Evolutionary conservation across 2,113 vertebrate genomes (phyloP).

Genomic region (Grus americana): DNA sequence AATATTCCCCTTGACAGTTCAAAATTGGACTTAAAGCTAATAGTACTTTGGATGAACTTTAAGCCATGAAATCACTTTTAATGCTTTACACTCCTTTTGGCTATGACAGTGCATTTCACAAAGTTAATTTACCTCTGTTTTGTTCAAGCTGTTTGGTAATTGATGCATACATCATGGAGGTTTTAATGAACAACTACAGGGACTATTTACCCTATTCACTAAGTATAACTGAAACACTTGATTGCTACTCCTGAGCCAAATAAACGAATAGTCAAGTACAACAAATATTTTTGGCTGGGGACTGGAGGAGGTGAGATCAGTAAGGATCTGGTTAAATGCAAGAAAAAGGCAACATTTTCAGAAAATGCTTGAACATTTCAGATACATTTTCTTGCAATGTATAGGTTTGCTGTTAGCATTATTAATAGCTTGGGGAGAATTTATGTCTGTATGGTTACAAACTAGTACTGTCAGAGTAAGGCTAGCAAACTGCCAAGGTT

Average conservation of each 20-base stretch:
- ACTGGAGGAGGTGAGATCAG: neutral
- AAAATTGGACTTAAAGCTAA: slow-evolving; percentile 81
- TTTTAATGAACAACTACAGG: slow-evolving; percentile 79
- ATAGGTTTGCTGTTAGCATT: slow-evolving; percentile 29
- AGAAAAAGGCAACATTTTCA: slow-evolving; percentile 52
- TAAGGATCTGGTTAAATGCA: neutral
- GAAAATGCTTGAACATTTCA: slow-evolving; percentile 2
- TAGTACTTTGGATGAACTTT: slow-evolving; percentile 81
- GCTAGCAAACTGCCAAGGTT: neutral
- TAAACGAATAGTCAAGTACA: slow-evolving; percentile 16
- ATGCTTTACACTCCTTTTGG: slow-evolving; percentile 73
- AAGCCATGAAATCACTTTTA: slow-evolving; percentile 75
- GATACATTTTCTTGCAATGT: slow-evolving; percentile 44
- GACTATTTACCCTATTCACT: slow-evolving; percentile 76
- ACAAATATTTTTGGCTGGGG: slow-evolving; percentile 1
- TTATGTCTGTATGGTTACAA: neutral
- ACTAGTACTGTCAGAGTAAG: neutral
- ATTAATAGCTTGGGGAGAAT: slow-evolving; percentile 33
- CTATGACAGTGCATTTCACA: slow-evolving; percentile 68
- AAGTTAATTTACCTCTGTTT: slow-evolving; percentile 81
- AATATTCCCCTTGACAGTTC: slow-evolving; percentile 81
- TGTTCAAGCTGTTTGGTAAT: slow-evolving; percentile 81
- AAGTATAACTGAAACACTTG: slow-evolving; percentile 70
- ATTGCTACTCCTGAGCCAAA: slow-evolving; percentile 65
- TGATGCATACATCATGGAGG: slow-evolving; percentile 76